These are phyloP conservation scores for Perdita meconis DNA, from an alignment of 2,888 invertebrate species.

Conservation along the genomic window DNA sequence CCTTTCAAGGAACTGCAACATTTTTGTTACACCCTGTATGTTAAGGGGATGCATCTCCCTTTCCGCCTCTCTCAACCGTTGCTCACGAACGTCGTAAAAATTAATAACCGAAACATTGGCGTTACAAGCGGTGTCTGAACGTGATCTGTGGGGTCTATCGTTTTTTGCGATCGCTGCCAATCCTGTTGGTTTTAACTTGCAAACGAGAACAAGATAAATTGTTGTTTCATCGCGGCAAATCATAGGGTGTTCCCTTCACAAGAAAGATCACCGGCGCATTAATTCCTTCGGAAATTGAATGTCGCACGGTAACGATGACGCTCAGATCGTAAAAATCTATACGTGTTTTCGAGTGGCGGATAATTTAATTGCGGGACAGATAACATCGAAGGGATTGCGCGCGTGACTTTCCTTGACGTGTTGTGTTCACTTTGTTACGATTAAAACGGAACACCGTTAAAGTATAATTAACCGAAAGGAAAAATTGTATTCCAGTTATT, in stretches of 20 bases:
- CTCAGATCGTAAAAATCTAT: background rate
- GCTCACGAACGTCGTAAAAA: conserved; percentile 45
- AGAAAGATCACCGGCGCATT: background rate
- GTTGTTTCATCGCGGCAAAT: background rate
- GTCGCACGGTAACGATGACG: background rate
- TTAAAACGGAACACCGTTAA: background rate
- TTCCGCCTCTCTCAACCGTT: background rate
- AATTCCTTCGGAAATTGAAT: conserved; percentile 6
- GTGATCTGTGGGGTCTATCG: conserved; percentile 24
- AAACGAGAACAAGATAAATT: background rate
- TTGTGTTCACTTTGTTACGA: background rate
- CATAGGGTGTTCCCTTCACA: no score
- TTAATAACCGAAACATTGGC: conserved; percentile 52
- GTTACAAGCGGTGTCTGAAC: conserved; percentile 7
- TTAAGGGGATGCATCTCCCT: background rate
- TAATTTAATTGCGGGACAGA: conserved; percentile 10
- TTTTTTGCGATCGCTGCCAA: conserved; percentile 9
- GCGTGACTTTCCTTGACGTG: background rate
- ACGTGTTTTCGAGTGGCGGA: background rate
- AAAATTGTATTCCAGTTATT: conserved; percentile 13
- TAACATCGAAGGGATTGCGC: conserved; percentile 9
- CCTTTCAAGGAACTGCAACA: no score
- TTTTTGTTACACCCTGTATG: no score
- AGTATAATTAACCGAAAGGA: conserved; percentile 13
- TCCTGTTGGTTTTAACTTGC: conserved; percentile 28